Base-by-base conservation (phyloP, 2,113 vertebrate genomes). In the Tympanuchus pallidicinctus region DNA sequence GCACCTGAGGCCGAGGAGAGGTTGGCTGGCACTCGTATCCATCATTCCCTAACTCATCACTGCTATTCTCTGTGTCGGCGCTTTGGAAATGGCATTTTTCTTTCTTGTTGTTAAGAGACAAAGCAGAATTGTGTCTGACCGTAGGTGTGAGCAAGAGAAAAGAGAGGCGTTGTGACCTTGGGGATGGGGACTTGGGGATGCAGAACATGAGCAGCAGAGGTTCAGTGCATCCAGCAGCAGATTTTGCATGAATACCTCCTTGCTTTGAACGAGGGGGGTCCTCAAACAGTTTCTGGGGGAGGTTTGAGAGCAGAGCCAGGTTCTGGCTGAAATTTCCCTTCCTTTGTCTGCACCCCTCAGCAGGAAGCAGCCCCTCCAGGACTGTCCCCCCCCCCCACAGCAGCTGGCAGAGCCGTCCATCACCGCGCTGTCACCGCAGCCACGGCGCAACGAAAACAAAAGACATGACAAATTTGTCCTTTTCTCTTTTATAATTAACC, bases 401-500 rank as follows among this genome's bases (percentile, higher is more conserved):
- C 98, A 98, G 42, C 97, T 98, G 97, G 86, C 94, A 90, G 96
- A 98, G 96, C 97, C 92, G 96, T 76, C 95, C 96, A 71, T 97
- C 97, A 89, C 91, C 79, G 95, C 92, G 36, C 95, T 96, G 97
- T 92, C 98, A 96, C 94, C 24, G 20, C 76, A 97, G 94, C 96
- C 91, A 11, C 84, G 60, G 92, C 48, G 91, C 94, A 97, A 98
- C 76, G 25, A 98, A 97, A 98, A 98, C 98, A 98, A 97, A 98
- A 97, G 97, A 98, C 63, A 93, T 98, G 98, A 98, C 98, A 98
- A 98, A 98, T 98, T 96, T 98, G 97, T 97, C 96, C 97, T 96
- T 97, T 98, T 97, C 96, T 98, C 94, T 97, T 97, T 96, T 38
- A 93, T 98, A 98, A 98, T 98, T 98, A 98, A 98, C 97, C 97